Base-by-base conservation (phyloP, 2,113 vertebrate genomes). In the Thymallus thymallus region DNA sequence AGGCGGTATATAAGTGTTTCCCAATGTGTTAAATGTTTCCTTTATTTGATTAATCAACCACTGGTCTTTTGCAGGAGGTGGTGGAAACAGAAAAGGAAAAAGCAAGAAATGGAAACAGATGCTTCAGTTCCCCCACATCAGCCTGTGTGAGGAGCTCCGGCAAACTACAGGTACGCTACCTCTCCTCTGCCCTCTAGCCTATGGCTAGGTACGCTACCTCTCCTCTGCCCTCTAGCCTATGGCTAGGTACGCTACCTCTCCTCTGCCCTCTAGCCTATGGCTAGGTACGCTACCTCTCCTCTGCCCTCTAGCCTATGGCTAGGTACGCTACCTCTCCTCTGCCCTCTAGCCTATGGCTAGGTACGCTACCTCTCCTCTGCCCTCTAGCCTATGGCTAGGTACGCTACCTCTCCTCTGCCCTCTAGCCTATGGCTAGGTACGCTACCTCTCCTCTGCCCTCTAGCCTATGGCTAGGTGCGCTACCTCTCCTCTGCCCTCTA, bases 101-200 rank as follows among this genome's bases (percentile, higher is more conserved):
- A 99, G 98, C 83, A 99, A 99, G 92, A 99, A 99, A 92, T 99
- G 98, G 98, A 95, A 97, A 76, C 97, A 98, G 92, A 97, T 99
- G 96, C 93, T 99, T n/a, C 97, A 97, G 91, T 99, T 98, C 45
- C 98, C 98, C 6, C 98, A 99, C 79, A 94, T 99, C 76, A 99
- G 97, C 87, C 88, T 95, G 81, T 99, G 98, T 0, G 98, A 98
- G 81, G 98, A 99, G 78, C 93, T 99, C 7, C 95, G 97, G 20
- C 96, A 94, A 68, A 92, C 63, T 71, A 91, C 94, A 0, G 98
- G 98, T 99, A 90, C 94, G 76, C 18, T 20, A 7, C 55, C 62
- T 56, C 22, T 45, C 48, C 16, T 51, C 12, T 41, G 35, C 35
- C 35, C 35, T 2, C 35, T 41, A 41, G 9, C 35, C 9, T 9